Base-by-base conservation (phyloP, 2,888 invertebrate species). In the Pegoplata infirma region DNA sequence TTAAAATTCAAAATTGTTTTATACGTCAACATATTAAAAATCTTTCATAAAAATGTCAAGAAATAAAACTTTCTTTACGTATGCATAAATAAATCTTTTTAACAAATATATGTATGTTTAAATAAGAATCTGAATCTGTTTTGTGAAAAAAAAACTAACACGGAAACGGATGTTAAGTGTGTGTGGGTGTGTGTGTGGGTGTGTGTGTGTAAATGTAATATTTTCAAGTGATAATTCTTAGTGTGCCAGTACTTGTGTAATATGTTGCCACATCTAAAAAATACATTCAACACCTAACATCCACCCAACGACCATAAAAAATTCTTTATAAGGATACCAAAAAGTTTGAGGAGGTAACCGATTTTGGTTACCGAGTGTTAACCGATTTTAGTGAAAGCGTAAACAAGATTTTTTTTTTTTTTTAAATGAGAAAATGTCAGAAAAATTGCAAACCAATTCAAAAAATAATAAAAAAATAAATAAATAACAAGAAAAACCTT, bases 201-300 rank as follows among this genome's bases (percentile, higher is more conserved):
- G n/a, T n/a, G n/a, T n/a, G n/a, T 51, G 44, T 40, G 58, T 58
- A 58, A 51, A 36, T 58, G 51, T 21, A 66, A 40, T 66, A 44
- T 66, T 73, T 49, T 58, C 40, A 66, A 73, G 58, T 66, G 49
- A 58, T 51, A 58, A 64, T 66, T 66, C 63, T 66, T 58, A 58
- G 47, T 51, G 58, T 73, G 66, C 58, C 73, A 66, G 66, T 73
- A 64, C 58, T 73, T 58, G 10, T 28, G 17, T 40, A n/a, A 16
- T 46, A 6, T 40, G n/a, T n/a, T 47, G 46, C 12, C 8, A 47
- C 17, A 61, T n/a, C n/a, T n/a, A n/a, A n/a, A 36, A 19, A 56
- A 72, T 17, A 49, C 21, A 64, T 23, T 47, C 46, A 63, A 47
- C 44, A 61, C 59, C 59, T 69, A 69, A 49, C 72, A 56, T 72